phyloP scores from a whole-genome alignment of 2,888 invertebrate genomes.

The Laspeyria flexula region DNA sequence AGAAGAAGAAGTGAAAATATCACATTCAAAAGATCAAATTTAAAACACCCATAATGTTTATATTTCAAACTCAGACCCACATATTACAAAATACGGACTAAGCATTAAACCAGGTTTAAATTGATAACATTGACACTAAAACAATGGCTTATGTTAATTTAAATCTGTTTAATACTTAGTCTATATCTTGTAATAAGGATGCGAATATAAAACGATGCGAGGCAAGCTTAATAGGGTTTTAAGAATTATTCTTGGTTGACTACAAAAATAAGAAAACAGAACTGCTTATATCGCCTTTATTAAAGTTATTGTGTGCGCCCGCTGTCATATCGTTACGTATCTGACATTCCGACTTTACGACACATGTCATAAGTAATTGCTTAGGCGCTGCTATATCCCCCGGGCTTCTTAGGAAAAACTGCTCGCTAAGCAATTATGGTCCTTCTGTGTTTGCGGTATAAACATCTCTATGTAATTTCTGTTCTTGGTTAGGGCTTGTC shows the following conservation, averaged over 20 bases:
- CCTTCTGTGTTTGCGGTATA: slow-evolving; percentile 46
- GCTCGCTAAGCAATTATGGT: slow-evolving; percentile 59
- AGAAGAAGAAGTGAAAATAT: too few relatives aligned
- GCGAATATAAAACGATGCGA: background rate
- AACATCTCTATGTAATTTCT: slow-evolving; percentile 14
- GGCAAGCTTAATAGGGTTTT: slow-evolving; percentile 8
- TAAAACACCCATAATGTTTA: too few relatives aligned
- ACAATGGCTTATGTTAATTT: too few relatives aligned
- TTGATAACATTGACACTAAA: too few relatives aligned
- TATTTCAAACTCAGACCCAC: too few relatives aligned
- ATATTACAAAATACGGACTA: too few relatives aligned
- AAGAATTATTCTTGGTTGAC: slow-evolving; percentile 21
- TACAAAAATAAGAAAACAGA: slow-evolving; percentile 35
- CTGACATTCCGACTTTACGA: slow-evolving; percentile 66
- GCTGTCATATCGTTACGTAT: slow-evolving; percentile 54
- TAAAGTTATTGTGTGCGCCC: slow-evolving; percentile 62
- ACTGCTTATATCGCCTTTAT: slow-evolving; percentile 50
- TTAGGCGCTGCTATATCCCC: slow-evolving; percentile 64
- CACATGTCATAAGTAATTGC: slow-evolving; percentile 79
- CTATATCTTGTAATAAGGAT: background rate
- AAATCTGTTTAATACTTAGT: background rate
- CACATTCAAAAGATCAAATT: too few relatives aligned
- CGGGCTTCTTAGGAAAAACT: slow-evolving; percentile 50
- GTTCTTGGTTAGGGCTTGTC: background rate
- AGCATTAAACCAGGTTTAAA: too few relatives aligned